Base-by-base conservation (phyloP, 2,113 vertebrate species). In the Nymphicus hollandicus region DNA sequence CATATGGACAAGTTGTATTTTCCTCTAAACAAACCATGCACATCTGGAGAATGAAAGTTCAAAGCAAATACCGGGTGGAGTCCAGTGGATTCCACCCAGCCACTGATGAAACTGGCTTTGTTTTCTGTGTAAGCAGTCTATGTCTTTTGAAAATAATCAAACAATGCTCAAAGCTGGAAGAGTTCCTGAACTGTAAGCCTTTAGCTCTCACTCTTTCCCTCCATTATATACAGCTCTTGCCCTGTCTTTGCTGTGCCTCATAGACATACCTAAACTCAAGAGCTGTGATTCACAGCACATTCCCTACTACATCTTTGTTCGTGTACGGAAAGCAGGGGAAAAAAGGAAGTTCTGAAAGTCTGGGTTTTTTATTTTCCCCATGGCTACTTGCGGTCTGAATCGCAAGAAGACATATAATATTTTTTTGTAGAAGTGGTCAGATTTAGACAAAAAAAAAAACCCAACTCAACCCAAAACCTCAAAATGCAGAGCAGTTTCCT, bases 361-460 rank as follows among this genome's bases (percentile, higher is more conserved):
- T 61, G 9, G 13, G 61, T 86, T 92, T 85, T 31, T 69, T 22
- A 24, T 35, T 52, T 56, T 64, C 5, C 8, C 46, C 27, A 65
- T 13, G 43, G 18, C 50, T 68, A 20, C 41, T 88, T 80, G 20
- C 10, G 79, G 14, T 39, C 33, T 77, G 41, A 83, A 52, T 70
- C 7, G 47, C 20, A 69, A n/a, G 35, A 79, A 79, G 14, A 68
- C 4, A 14, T 35, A 33, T 4, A 37, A n/a, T 18, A 0, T 6
- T 47, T 60, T 29, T 74, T 50, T 9, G 1, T 55, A 23, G 3
- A 64, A 72, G 14, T 33, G 7, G 7, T 55, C n/a, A 64, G 13
- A 39, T 8, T 11, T 11, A 47, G 46, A 79, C 4, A 35, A 29
- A 87, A 63, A 41, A 41, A 41, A 20, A 13, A 0, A 0, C 2